A percentile compares a stretch with the other conserved stretches of the same genome.
Conservation (phyloP, 2,888 invertebrate species). For the Baccha elongata region DNA sequence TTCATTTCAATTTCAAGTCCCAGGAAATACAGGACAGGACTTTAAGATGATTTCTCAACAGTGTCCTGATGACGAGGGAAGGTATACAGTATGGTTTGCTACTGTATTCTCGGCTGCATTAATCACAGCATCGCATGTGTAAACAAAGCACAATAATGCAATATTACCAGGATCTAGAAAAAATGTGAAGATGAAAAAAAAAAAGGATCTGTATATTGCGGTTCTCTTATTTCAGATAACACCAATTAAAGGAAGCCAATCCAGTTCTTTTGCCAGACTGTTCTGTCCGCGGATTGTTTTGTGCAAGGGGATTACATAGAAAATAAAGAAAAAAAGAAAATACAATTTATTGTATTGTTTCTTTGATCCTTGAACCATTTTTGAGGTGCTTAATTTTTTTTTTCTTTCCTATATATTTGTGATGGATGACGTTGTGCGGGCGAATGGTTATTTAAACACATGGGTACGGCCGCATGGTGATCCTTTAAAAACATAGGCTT, state of each 20-base stretch:
- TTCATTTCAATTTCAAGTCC: constrained; percentile 32
- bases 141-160: constrained; percentile 51
- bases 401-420: background rate
- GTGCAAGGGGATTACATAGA: constrained; percentile 22
- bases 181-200: constrained; percentile 12
- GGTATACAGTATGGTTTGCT: constrained; percentile 31
- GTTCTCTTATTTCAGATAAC: constrained; percentile 10
- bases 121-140: constrained; percentile 69
- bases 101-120: constrained; percentile 47
- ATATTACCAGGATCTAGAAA: constrained; percentile 38
- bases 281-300: constrained; percentile 48
- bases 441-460: constrained; percentile 3
- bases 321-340: constrained; percentile 27
- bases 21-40: constrained; percentile 44
- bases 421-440: constrained; percentile 13
- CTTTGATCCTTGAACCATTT: constrained; percentile 19
- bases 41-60: constrained; percentile 58
- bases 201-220: constrained; percentile 47
- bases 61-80: no score
- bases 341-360: constrained; percentile 1
- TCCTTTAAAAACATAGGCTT: constrained; percentile 11
- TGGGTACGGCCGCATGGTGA: constrained; percentile 6
- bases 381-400: background rate
- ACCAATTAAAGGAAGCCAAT: constrained; percentile 63
- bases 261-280: constrained; percentile 31